Conservation (phyloP, 2,113 vertebrate species). For the Rana temporaria region DNA sequence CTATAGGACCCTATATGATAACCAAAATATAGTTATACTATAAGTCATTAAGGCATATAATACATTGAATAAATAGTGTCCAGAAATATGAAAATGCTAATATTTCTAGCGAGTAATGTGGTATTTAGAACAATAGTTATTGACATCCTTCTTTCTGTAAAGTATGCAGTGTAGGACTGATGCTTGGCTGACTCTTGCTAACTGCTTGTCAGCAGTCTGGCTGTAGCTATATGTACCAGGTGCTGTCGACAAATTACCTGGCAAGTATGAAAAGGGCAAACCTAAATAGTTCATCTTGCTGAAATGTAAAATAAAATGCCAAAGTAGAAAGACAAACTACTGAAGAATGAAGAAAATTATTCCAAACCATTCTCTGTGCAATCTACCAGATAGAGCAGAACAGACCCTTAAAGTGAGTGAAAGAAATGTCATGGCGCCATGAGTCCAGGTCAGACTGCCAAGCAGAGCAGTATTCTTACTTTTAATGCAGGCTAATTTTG, state of each 20-base stretch:
- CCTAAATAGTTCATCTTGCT: conserved; percentile 55
- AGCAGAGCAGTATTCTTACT: background rate
- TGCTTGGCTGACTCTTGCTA: conserved; percentile 51
- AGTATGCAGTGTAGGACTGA: conserved; percentile 9
- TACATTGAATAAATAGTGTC: no score
- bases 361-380: conserved; percentile 35
- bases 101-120: no score
- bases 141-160: background rate
- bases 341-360: conserved; percentile 51
- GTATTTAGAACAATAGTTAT: background rate
- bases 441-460: background rate
- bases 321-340: conserved; percentile 47
- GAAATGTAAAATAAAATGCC: conserved; percentile 56
- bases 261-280: conserved; percentile 56
- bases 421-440: conserved; percentile 22
- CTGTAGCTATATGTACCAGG: conserved; percentile 53
- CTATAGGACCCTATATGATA: no score
- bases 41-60: no score
- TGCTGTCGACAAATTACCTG: conserved; percentile 56
- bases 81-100: no score
- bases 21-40: no score
- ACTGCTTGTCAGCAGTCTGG: conserved; percentile 52
- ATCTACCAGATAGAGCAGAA: conserved; percentile 37
- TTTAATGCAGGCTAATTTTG: background rate
- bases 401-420: conserved; percentile 21